phyloP scores from a whole-genome alignment of 2,113 vertebrate genomes.

The Capreolus pygargus region DNA sequence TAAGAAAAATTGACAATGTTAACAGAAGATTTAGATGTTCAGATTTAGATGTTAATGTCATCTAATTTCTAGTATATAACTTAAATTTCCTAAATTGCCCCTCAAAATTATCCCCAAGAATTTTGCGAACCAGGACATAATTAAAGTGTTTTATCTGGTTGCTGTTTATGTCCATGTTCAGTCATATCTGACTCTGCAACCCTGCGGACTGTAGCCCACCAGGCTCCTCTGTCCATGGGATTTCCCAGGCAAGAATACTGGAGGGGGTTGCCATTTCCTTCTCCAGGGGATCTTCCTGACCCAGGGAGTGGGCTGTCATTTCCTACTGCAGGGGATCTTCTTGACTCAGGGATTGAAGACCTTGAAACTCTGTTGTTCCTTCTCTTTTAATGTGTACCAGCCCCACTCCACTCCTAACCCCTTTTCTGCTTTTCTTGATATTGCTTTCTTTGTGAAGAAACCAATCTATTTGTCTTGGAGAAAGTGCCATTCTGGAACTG shows the following conservation, averaged over 20 bases:
- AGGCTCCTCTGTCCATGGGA: background rate
- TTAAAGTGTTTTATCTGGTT: background rate
- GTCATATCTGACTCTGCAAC: background rate
- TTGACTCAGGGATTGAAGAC: background rate
- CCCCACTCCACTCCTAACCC: background rate
- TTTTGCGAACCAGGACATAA: background rate
- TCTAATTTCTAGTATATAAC: background rate
- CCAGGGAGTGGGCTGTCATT: background rate
- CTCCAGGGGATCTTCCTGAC: background rate
- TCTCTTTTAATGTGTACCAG: background rate
- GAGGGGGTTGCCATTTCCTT: background rate
- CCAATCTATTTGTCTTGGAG: background rate
- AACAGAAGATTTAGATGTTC: no score
- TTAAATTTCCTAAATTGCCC: constrained; percentile 11
- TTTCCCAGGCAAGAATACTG: background rate
- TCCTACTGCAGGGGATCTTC: background rate
- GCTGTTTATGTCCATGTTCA: background rate
- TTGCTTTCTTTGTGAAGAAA: background rate
- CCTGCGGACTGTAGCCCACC: background rate
- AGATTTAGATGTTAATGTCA: background rate
- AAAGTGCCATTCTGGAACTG: background rate
- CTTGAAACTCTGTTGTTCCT: background rate
- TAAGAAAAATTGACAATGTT: constrained; percentile 10
- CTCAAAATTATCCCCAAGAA: background rate
- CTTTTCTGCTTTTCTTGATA: background rate